Base-by-base conservation (phyloP, 2,797 vertebrate genomes). In the Mergus octosetaceus region DNA sequence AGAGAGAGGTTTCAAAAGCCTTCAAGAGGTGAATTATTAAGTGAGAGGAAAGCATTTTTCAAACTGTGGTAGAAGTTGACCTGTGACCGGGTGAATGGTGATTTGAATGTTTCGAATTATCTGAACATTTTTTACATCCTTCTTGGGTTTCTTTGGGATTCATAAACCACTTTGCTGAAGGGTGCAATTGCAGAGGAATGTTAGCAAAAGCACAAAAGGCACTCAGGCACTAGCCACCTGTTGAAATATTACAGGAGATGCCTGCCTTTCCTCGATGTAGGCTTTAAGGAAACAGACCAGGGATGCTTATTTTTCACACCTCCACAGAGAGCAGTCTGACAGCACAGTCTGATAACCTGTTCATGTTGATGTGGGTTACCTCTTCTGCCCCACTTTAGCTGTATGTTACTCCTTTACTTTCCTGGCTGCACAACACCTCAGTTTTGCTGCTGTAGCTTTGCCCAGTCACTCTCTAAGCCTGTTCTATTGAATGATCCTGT, bases 31-130 rank as follows among this genome's bases (percentile, higher is more conserved):
- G 34, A 84, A 80, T 72, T 72, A 91, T 78, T 93, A 56, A 86
- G 78, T 43, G 13, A 88, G 41, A 78, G 73, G 1, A 60, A 93
- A 95, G 47, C 66, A 21, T 53, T 84, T 92, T 86, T 90, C 47
- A 53, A 70, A 66, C 16, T 6, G 15, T 70, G 25, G 21, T 60
- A 56, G 58, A 87, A 13, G 11, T 68, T 89, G 51, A 84, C 34
- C 83, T 75, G 51, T 84, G 54, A 54, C 70, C 30, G 22, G 17
- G 22, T 34, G 39, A 84, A 70, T 0, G 0, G 17, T 32, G 38
- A 77, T 94, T 80, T 79, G 43, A 94, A 85, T 90, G 89, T 61
- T 95, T 92, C 68, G 13, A 89, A 80, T 87, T 83, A 73, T 65
- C 57, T 65, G 80, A 87, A 87, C 8, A 14, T 20, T 65, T 87